Percentiles rank a stretch among this genome's conserved stretches.
Evolutionary conservation across 2,888 invertebrate genomes (phyloP).

Genomic region (Eupithecia subfuscata): DNA sequence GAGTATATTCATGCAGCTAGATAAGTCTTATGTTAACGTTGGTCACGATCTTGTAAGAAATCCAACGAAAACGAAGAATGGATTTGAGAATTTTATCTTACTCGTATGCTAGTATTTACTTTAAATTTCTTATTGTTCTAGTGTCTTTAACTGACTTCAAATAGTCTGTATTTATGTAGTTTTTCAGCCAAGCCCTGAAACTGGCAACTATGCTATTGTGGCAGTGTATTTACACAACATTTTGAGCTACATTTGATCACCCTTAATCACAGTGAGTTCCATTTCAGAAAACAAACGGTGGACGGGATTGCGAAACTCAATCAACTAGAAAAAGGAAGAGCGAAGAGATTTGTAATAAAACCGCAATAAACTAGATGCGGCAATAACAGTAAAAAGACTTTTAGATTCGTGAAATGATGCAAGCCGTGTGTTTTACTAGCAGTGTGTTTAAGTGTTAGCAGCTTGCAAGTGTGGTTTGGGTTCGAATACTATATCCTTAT

Average conservation of each 20-base stretch:
- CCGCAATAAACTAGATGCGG: constrained; percentile 67
- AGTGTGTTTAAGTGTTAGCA: not conserved
- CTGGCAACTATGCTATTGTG: not conserved
- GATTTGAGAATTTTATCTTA: not conserved
- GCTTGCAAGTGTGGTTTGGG: not conserved
- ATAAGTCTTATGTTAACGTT: too few species aligned
- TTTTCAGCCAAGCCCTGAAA: not conserved
- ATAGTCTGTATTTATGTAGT: not conserved
- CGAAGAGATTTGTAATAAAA: constrained; percentile 63
- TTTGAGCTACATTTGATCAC: not conserved
- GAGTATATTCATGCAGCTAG: too few species aligned
- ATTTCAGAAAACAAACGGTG: constrained; percentile 64
- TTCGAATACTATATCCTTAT: not conserved
- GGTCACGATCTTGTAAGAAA: not conserved
- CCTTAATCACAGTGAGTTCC: constrained; percentile 52
- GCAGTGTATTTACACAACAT: not conserved
- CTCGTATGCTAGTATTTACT: not conserved
- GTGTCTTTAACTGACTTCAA: not conserved
- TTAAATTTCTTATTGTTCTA: not conserved
- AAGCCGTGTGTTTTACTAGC: constrained; percentile 50
- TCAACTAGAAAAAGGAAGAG: constrained; percentile 63
- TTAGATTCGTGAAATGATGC: constrained; percentile 64
- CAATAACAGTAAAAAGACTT: constrained; percentile 63
- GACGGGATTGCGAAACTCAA: constrained; percentile 56
- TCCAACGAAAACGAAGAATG: not conserved